A percentile compares a stretch with the other conserved stretches of the same genome.
These are phyloP conservation scores for Dorcus hopei DNA, from an alignment of 2,888 invertebrate genomes.

Conservation along the genomic window DNA sequence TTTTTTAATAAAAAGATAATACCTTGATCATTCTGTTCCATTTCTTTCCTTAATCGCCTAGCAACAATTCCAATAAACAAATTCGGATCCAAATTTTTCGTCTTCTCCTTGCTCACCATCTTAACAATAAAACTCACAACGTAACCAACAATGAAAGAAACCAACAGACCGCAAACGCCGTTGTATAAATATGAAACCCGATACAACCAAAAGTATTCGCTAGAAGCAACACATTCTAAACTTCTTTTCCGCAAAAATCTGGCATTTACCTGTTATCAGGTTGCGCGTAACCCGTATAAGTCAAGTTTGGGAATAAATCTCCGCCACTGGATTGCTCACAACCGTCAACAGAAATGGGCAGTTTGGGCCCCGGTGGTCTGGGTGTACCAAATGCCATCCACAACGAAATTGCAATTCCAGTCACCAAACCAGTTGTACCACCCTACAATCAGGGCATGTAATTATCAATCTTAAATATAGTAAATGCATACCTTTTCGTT, in stretches of 20 bases:
- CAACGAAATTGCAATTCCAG: conserved; percentile 65
- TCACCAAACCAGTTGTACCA: conserved; percentile 61
- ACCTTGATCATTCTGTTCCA: background rate
- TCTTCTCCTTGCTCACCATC: conserved; percentile 34
- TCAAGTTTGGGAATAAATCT: conserved; percentile 11
- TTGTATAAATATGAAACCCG: conserved; percentile 74
- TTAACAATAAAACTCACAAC: conserved; percentile 50
- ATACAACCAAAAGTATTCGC: conserved; percentile 62
- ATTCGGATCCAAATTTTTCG: conserved; percentile 52
- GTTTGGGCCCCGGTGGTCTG: conserved; percentile 57
- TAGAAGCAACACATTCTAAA: conserved; percentile 27
- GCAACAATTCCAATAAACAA: conserved; percentile 59
- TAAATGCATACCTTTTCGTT: conserved; percentile 59
- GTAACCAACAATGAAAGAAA: conserved; percentile 54
- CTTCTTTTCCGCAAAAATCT: background rate
- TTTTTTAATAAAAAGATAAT: background rate
- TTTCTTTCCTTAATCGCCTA: conserved; percentile 42
- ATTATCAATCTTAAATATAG: conserved; percentile 18
- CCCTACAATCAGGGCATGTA: conserved; percentile 55
- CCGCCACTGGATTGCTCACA: conserved; percentile 43
- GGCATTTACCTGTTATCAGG: conserved; percentile 1
- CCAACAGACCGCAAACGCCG: conserved; percentile 54
- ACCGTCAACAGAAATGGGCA: conserved; percentile 60
- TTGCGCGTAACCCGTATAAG: background rate
- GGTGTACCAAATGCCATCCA: conserved; percentile 86